Base-by-base conservation (phyloP, 2,888 invertebrate species). In the Xestobium rufovillosum region DNA sequence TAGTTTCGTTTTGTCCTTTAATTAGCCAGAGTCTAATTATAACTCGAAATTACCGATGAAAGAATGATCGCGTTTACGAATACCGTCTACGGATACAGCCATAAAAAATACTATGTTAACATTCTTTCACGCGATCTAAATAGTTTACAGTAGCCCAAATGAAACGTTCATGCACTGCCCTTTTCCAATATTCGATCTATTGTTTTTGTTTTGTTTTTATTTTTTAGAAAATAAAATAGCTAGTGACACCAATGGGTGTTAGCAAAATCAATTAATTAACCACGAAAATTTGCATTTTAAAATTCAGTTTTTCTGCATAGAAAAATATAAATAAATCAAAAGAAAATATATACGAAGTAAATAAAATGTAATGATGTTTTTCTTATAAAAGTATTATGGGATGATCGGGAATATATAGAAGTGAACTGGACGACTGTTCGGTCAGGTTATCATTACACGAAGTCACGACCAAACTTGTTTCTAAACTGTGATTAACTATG, bases 1-100 rank as follows among this genome's bases (percentile, higher is more conserved):
- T 37, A 39, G 38, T 36, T 42, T 42, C 40, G 37, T 42, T 43
- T 48, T 53, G 55, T 56, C 55, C 53, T 54, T 54, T 56, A 56
- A 57, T 54, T 55, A 56, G 48, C 50, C 50, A 49, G 45, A 52
- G 49, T 54, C 55, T 56, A 57, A 57, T 57, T 57, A 55, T 55
- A 50, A 51, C 46, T 52, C 49, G 48, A 51, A 55, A 57, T 56
- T 54, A 53, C 52, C 50, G 47, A 55, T 53, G 51, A 57, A 55
- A n/a, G 52, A 55, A 47, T 48, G 50, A 56, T 57, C 55, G 56
- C 53, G 57, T 56, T 54, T 52, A 51, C 49, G 49, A 47, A 50
- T 54, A 54, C 47, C 47, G 51, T 48, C 49, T 50, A 46, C 46
- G 47, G 46, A 44, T 49, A 47, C 41, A 44, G 44, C 42, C 44